These are phyloP conservation scores for Pteropus rufus DNA, from an alignment of 2,797 vertebrate genomes.

Conservation along the genomic window DNA sequence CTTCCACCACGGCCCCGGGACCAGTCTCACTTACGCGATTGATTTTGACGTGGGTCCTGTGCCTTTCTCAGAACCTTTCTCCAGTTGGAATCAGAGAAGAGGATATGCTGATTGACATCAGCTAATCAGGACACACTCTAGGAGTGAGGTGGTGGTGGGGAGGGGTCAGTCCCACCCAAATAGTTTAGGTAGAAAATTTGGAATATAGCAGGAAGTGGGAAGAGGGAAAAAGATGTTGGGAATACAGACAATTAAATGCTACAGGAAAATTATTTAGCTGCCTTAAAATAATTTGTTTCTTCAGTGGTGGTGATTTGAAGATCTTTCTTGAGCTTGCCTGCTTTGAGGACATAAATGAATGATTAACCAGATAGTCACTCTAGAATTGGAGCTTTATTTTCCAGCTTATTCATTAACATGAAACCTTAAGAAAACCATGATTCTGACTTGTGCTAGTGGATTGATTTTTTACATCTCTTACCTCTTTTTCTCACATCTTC, in stretches of 20 bases:
- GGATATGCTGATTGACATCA: background rate
- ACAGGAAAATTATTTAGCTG: background rate
- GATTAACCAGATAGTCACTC: background rate
- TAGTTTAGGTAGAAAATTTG: conserved; percentile 3
- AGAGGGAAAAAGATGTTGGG: background rate
- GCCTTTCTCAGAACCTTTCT: background rate
- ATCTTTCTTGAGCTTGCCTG: background rate
- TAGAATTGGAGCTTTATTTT: conserved; percentile 19
- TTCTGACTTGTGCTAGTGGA: background rate
- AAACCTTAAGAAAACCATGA: background rate
- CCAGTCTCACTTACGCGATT: background rate
- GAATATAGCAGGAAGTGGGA: background rate
- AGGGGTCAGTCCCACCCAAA: background rate
- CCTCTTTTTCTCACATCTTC: background rate
- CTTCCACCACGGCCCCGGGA: too few relatives aligned
- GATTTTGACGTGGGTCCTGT: background rate
- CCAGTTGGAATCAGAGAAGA: background rate
- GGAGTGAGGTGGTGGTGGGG: too few relatives aligned
- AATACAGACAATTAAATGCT: background rate
- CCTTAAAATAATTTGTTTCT: conserved; percentile 1
- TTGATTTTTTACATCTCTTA: background rate
- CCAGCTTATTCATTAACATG: conserved; percentile 19
- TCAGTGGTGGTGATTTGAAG: background rate
- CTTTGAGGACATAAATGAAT: background rate
- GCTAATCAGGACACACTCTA: background rate